phyloP scores from a whole-genome alignment of 2,888 invertebrate genomes.

The Electrophaes corylata region DNA sequence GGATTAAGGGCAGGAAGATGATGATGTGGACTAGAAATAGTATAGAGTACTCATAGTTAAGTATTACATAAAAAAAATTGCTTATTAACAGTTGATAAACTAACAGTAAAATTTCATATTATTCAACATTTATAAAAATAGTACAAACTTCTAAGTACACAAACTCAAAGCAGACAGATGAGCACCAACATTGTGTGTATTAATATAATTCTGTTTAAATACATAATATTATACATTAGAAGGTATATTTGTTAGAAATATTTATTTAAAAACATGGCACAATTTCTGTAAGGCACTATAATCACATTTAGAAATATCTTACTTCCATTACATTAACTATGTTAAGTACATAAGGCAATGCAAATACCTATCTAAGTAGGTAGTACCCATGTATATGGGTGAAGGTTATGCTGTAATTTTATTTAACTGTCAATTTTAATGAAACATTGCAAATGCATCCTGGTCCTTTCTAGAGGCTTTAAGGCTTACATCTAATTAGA shows the following conservation, averaged over 20 bases:
- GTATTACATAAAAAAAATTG: slow-evolving; percentile 36
- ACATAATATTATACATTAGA: background rate
- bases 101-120: slow-evolving; percentile 60
- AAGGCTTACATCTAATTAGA: background rate
- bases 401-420: background rate
- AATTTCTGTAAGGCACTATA: slow-evolving; percentile 11
- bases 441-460: background rate
- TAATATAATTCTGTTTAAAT: background rate
- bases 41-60: slow-evolving; percentile 51
- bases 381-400: no score
- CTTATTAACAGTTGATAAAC: slow-evolving; percentile 49
- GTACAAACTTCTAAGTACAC: slow-evolving; percentile 61
- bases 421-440: no score
- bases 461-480: background rate
- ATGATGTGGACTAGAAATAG: slow-evolving; percentile 75
- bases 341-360: no score
- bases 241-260: background rate
- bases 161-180: slow-evolving; percentile 52
- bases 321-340: background rate
- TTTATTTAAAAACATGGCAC: slow-evolving; percentile 20
- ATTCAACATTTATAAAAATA: slow-evolving; percentile 58
- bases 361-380: no score
- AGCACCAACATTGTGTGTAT: slow-evolving; percentile 11
- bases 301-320: slow-evolving; percentile 5
- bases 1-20: no score